phyloP scores from a whole-genome alignment of 2,888 invertebrate species.

The Perithous albicinctus region DNA sequence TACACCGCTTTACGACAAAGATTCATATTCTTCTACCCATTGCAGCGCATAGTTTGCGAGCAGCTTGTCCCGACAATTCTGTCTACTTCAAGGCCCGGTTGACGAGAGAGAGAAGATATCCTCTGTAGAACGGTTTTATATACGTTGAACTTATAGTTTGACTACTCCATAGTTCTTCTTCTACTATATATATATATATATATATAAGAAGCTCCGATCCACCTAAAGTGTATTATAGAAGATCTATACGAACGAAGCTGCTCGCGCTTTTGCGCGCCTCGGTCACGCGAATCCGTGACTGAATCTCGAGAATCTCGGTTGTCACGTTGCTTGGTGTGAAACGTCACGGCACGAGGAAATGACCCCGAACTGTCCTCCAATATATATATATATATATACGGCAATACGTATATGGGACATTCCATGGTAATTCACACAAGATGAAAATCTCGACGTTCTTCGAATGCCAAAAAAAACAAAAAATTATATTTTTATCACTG shows the following conservation, averaged over 20 bases:
- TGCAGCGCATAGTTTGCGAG: not conserved
- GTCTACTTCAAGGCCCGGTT: not conserved
- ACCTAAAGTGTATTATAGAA: slow-evolving; percentile 2
- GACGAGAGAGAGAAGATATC: slow-evolving; percentile 16
- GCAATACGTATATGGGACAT: not conserved
- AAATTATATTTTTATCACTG: no score
- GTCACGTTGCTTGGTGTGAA: slow-evolving; percentile 79
- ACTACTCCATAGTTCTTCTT: not conserved
- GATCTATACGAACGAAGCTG: not conserved
- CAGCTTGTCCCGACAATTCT: not conserved
- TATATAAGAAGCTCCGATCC: not conserved
- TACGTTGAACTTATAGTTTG: not conserved
- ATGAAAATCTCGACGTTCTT: no score
- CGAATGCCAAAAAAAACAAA: no score
- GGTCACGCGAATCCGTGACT: slow-evolving; percentile 81
- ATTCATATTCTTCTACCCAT: slow-evolving; percentile 44
- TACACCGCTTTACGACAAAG: slow-evolving; percentile 33
- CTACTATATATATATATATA: no score
- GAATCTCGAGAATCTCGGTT: slow-evolving; percentile 77
- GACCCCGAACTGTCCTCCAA: slow-evolving; percentile 80
- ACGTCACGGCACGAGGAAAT: slow-evolving; percentile 81
- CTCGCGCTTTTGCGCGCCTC: slow-evolving; percentile 20
- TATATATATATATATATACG: slow-evolving; percentile 21
- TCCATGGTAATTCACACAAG: no score
- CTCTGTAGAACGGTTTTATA: not conserved